Conservation (phyloP, 2,888 invertebrate species). For the Amphimallon solstitiale region DNA sequence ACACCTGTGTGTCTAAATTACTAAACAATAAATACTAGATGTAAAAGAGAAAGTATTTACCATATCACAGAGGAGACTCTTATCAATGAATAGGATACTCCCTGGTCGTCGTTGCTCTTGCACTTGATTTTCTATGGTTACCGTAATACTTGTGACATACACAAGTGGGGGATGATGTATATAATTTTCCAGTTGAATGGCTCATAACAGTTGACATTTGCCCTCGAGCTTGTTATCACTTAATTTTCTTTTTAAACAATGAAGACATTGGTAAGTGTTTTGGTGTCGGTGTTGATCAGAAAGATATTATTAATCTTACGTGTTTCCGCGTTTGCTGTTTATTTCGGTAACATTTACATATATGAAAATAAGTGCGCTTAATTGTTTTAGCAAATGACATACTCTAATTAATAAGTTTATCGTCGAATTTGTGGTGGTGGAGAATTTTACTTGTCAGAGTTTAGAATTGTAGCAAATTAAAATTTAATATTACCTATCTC, state of each 20-base stretch:
- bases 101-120: conserved; percentile 29
- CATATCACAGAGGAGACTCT: conserved; percentile 6
- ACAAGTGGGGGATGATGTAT: conserved; percentile 50
- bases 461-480: too few species aligned
- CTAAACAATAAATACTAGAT: conserved; percentile 19
- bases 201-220: conserved; percentile 44
- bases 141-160: neutral
- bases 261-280: conserved; percentile 46
- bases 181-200: conserved; percentile 46
- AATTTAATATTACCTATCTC: too few species aligned
- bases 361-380: too few species aligned
- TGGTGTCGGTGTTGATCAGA: neutral
- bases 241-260: conserved; percentile 33
- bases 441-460: too few species aligned
- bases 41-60: conserved; percentile 36
- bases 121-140: conserved; percentile 30
- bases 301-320: too few species aligned
- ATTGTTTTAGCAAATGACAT: too few species aligned
- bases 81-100: conserved; percentile 33
- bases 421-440: too few species aligned
- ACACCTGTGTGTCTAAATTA: conserved; percentile 25
- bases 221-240: conserved; percentile 42
- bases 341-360: too few species aligned
- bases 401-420: too few species aligned
- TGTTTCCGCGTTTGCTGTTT: neutral